Evolutionary conservation across 1,140 invertebrate genomes (phyloP), one percentile per base, ranked within the genome.

Genomic region (Aphelenchoides avenae): DNA sequence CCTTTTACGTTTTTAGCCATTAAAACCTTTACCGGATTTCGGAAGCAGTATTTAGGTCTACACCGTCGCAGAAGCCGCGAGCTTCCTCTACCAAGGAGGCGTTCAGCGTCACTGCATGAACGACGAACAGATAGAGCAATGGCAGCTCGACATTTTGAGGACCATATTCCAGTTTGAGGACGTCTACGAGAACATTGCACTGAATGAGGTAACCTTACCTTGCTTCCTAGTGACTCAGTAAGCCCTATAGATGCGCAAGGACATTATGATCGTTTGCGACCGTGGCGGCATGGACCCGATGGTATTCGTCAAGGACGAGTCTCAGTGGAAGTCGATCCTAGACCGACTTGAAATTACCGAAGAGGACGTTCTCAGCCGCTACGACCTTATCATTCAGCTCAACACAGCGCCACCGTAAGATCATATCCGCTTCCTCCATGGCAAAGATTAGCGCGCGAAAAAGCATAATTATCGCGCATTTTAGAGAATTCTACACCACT

Each of bases 161-260:
- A 63, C 63, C 11, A 66, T 64, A 15, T 29, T 66, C 5, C 61
- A 66, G 42, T 36, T 64, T 13, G 61, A 64, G 31, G 44, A 26
- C 24, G 64, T 67, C 7, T 64, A 66, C 37, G 61, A 64, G 6
- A 60, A 66, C 27, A 64, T 64, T 27, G 61, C 61, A n/a, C 15
- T 24, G 15, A 43, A 22, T 26, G 61, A 64, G 50, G 59, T 61
- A 31, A 49, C 22, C 3, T 2, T 3, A 11, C 11, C 13, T 44
- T 49, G 7, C 15, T 9, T 43, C 51, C 7, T 42, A 49, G 7
- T 43, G n/a, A 7, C 22, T 9, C 7, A 42, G 9, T 49, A 46
- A 39, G 7, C 34, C 13, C 13, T n/a, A 13, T 54, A 61, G 59
- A n/a, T 58, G 44, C 27, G 39, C 6, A 30, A 46, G 34, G 30